These are phyloP conservation scores for Pseudomyrmex cubaensis DNA, from an alignment of 1,140 invertebrate genomes.

Conservation along the genomic window DNA sequence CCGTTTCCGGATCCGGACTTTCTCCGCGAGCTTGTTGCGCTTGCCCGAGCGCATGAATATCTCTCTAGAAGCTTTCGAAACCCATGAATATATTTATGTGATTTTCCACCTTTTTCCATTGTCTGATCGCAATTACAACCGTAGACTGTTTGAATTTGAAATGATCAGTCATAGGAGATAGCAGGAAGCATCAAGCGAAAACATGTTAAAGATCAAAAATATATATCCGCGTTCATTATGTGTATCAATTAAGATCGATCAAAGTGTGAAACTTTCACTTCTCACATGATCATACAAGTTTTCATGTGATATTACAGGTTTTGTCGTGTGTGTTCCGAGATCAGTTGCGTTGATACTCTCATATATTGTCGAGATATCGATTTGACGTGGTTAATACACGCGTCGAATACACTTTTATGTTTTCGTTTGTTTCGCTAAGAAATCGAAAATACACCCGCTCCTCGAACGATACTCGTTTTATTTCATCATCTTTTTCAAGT, in stretches of 20 bases:
- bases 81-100: slow-evolving; percentile 1
- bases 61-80: slow-evolving; percentile 26
- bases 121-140: background rate
- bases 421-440: no score
- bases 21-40: slow-evolving; percentile 17
- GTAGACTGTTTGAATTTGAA: background rate
- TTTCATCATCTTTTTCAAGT: background rate
- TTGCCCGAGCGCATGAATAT: no score
- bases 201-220: background rate
- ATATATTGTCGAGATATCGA: no score
- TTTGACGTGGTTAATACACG: no score
- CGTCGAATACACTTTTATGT: no score
- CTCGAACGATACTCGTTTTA: background rate
- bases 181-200: background rate
- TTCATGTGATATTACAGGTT: background rate
- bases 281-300: background rate
- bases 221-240: background rate
- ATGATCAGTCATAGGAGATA: background rate
- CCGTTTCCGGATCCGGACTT: slow-evolving; percentile 33
- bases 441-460: no score
- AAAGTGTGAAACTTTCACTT: slow-evolving; percentile 1
- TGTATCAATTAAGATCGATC: background rate
- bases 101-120: slow-evolving; percentile 27
- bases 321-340: no score
- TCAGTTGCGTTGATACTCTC: no score